Conservation (phyloP, 2,888 invertebrate genomes). For the Pinctada fucata region DNA sequence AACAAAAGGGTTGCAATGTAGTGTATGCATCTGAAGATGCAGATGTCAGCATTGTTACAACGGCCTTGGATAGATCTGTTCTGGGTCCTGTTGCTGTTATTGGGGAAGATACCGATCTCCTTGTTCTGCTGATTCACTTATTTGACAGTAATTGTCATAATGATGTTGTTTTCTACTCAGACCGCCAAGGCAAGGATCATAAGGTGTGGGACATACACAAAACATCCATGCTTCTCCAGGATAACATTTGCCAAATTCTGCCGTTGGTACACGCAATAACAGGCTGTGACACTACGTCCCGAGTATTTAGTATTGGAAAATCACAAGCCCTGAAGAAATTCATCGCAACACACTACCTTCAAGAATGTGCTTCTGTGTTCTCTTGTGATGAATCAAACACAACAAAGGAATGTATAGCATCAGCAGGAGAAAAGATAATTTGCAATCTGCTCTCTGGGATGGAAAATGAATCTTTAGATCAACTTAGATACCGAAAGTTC, state of each 20-base stretch:
- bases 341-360: neutral
- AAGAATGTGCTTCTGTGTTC: neutral
- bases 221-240: constrained; percentile 33
- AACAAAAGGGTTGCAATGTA: constrained; percentile 19
- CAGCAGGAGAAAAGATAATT: neutral
- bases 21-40: constrained; percentile 55
- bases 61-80: constrained; percentile 37
- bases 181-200: neutral
- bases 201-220: constrained; percentile 46
- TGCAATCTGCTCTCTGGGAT: neutral
- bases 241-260: constrained; percentile 28
- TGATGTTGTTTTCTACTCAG: neutral
- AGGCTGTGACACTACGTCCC: constrained; percentile 51
- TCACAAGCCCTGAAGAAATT: constrained; percentile 28
- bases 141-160: constrained; percentile 21
- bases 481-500: neutral
- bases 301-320: constrained; percentile 44
- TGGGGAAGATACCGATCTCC: constrained; percentile 62
- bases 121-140: constrained; percentile 53
- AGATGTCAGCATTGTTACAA: constrained; percentile 53
- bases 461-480: neutral
- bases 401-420: neutral
- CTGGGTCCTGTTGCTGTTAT: constrained; percentile 38
- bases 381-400: neutral
- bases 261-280: constrained; percentile 47